Evolutionary conservation across 2,113 vertebrate species (phyloP).

Genomic region (Spea bombifrons): DNA sequence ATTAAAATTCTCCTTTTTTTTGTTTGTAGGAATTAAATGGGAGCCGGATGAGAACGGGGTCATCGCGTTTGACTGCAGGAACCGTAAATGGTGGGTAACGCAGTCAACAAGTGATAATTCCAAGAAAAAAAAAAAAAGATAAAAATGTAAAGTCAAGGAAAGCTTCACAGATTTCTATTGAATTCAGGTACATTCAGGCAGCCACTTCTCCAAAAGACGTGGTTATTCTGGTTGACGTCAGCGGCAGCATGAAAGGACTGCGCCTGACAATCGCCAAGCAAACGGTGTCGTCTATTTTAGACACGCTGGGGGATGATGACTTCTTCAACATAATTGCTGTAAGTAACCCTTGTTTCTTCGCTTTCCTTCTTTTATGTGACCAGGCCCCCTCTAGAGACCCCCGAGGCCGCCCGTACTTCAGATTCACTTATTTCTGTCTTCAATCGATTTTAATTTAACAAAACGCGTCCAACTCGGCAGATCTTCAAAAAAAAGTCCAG

Average conservation of each 20-base stretch:
- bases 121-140: neutral
- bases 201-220: conserved; percentile 97
- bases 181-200: conserved; percentile 92
- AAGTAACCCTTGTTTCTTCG: conserved; percentile 59
- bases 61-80: conserved; percentile 96
- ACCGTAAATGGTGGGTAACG: conserved; percentile 87
- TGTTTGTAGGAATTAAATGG: conserved; percentile 89
- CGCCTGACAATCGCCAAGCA: conserved; percentile 94
- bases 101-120: conserved; percentile 2
- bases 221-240: conserved; percentile 94
- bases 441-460: conserved; percentile 25
- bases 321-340: conserved; percentile 98
- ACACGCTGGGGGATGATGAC: conserved; percentile 96
- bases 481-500: neutral
- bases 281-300: conserved; percentile 94
- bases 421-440: conserved; percentile 13
- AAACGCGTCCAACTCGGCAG: conserved; percentile 9
- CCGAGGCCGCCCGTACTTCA: neutral
- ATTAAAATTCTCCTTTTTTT: neutral
- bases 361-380: neutral
- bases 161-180: conserved; percentile 38
- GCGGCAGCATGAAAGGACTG: conserved; percentile 97
- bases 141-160: neutral
- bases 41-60: conserved; percentile 95
- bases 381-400: neutral